Conservation (phyloP, 2,797 vertebrate species). For the Paguma larvata region DNA sequence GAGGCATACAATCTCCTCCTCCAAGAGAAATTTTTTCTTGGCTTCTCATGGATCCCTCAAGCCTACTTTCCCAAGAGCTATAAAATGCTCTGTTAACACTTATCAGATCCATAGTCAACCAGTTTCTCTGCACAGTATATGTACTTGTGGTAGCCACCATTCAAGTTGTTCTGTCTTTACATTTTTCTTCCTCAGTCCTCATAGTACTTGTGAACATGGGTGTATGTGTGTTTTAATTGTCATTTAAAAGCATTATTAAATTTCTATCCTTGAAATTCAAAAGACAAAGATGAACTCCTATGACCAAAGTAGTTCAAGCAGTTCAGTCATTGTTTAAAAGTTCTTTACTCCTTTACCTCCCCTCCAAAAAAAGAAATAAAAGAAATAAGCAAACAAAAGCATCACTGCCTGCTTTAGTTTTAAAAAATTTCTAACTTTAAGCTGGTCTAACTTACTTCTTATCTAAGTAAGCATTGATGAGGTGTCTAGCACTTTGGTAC, state of each 20-base stretch:
- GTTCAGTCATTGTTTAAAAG: neutral
- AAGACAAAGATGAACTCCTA: slow-evolving; percentile 40
- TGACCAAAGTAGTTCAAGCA: neutral
- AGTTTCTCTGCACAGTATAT: neutral
- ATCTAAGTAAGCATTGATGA: neutral
- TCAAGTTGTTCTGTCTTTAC: neutral
- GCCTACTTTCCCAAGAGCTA: neutral
- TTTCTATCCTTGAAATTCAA: neutral
- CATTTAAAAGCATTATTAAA: neutral
- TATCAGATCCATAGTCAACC: neutral
- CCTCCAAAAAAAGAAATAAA: neutral
- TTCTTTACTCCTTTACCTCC: neutral
- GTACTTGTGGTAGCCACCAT: neutral
- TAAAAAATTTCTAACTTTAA: slow-evolving; percentile 36
- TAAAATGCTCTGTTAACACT: neutral
- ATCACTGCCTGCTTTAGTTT: neutral
- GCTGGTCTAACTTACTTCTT: neutral
- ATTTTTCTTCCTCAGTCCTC: neutral
- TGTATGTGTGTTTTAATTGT: neutral
- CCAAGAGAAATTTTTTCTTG: neutral
- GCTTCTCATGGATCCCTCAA: neutral
- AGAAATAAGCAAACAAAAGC: neutral
- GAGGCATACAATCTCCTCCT: neutral
- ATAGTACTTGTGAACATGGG: neutral
- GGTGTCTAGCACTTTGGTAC: neutral